Evolutionary conservation across 2,888 invertebrate species (phyloP).

Genomic region (Troilus luridus): DNA sequence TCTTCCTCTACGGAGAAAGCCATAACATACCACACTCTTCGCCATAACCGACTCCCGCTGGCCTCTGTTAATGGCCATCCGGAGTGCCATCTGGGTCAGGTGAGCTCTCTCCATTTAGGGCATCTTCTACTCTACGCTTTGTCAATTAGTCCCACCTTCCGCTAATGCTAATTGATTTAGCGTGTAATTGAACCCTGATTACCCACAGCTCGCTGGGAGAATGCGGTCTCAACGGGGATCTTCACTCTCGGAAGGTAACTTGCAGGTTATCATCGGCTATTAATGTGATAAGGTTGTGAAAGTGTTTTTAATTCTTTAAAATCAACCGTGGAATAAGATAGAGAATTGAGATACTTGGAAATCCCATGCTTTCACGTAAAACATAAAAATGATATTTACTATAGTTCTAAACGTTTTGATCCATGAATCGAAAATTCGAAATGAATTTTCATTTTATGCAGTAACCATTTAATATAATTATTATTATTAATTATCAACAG

Average conservation of each 20-base stretch:
- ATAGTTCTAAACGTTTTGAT: too few relatives aligned
- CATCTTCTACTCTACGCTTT: not conserved
- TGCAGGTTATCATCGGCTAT: not conserved
- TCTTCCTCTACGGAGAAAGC: constrained; percentile 6
- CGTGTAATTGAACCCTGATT: constrained; percentile 1
- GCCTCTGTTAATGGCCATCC: not conserved
- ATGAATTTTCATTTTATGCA: too few relatives aligned
- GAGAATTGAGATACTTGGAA: too few relatives aligned
- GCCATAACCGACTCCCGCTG: not conserved
- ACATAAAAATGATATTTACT: too few relatives aligned
- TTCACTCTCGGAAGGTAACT: not conserved
- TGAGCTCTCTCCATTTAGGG: constrained; percentile 8
- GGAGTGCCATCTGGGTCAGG: constrained; percentile 17
- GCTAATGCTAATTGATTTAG: constrained; percentile 7
- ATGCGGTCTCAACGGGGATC: not conserved
- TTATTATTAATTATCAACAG: too few relatives aligned
- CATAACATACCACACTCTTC: not conserved
- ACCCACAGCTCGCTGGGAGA: not conserved
- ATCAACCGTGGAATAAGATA: not conserved
- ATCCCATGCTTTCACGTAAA: too few relatives aligned
- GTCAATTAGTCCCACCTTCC: not conserved
- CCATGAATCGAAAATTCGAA: too few relatives aligned
- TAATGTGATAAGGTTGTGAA: not conserved
- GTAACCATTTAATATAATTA: too few relatives aligned
- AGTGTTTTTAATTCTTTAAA: not conserved